Base-by-base conservation (phyloP, 1,140 invertebrate genomes). In the Aplysia californica region DNA sequence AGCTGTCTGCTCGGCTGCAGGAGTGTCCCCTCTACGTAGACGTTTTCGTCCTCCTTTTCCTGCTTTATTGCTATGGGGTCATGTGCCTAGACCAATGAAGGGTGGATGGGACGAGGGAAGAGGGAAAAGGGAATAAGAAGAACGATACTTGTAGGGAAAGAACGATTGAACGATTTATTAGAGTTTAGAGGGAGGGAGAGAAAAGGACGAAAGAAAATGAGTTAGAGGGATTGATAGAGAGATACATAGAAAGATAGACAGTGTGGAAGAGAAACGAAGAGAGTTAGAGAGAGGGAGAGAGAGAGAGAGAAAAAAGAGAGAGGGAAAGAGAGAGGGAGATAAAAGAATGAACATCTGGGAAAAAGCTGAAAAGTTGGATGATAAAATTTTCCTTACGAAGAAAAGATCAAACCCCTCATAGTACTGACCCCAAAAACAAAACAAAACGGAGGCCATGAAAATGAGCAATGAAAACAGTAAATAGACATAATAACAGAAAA, bases 181-280 rank as follows among this genome's bases (percentile, higher is more conserved):
- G 39, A 50, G 23, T 50, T 2, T 33, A 26, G 56, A 26, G 56
- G 39, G 50, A 50, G 56, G 39, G 56, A 26, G 50, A 33, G 33
- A 29, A 26, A 23, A 50, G 23, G 31, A 55, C 10, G 23, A 50
- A 23, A 44, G 39, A 70, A 26, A 70, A 26, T n/a, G 39, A 70
- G 41, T 50, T 26, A 70, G 41, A 55, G 31, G 50, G n/a, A 70
- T 39, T 50, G n/a, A 44, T 31, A 70, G 68, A 70, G 29, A 23
- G 29, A 70, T 3, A 50, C 31, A 21, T 5, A 58, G 21, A 21
- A 58, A 21, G 21, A 5, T 5, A 21, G 31, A 21, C n/a, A 21
- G 21, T 23, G 21, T 21, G 31, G 21, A 21, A 58, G 31, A 29
- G 31, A 58, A 29, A 58, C n/a, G 21, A 21, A 58, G 21, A 21